These are phyloP conservation scores for Ameiurus melas DNA, from an alignment of 2,113 vertebrate species.

Conservation along the genomic window DNA sequence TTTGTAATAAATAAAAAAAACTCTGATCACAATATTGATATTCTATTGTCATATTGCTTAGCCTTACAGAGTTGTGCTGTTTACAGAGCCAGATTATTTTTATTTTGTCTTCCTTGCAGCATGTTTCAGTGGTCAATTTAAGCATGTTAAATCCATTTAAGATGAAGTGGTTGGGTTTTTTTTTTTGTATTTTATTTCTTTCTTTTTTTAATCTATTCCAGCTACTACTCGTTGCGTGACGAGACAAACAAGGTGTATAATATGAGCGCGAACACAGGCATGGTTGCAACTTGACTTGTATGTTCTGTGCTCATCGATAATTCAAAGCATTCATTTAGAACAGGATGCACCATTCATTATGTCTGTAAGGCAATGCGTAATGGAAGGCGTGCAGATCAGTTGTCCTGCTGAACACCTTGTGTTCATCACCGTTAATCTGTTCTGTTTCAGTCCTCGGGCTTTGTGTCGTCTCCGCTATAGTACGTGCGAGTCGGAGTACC, in stretches of 20 bases:
- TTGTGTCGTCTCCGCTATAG: neutral
- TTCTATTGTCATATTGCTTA: neutral
- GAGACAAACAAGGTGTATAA: slow-evolving; percentile 9
- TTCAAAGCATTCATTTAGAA: neutral
- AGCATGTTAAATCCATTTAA: neutral
- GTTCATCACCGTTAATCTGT: neutral
- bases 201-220: neutral
- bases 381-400: slow-evolving; percentile 7
- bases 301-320: slow-evolving; percentile 9
- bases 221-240: neutral
- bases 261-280: neutral
- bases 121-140: neutral
- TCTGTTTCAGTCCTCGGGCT: neutral
- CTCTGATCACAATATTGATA: neutral
- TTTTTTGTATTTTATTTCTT: too few relatives aligned
- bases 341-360: neutral
- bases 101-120: neutral
- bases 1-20: neutral
- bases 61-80: neutral
- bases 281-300: neutral
- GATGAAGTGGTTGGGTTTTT: neutral
- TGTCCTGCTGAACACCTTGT: neutral
- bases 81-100: neutral
- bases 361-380: slow-evolving; percentile 1
- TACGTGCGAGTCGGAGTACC: neutral